phyloP scores from a whole-genome alignment of 1,140 invertebrate genomes.

The Zophobas atratus region DNA sequence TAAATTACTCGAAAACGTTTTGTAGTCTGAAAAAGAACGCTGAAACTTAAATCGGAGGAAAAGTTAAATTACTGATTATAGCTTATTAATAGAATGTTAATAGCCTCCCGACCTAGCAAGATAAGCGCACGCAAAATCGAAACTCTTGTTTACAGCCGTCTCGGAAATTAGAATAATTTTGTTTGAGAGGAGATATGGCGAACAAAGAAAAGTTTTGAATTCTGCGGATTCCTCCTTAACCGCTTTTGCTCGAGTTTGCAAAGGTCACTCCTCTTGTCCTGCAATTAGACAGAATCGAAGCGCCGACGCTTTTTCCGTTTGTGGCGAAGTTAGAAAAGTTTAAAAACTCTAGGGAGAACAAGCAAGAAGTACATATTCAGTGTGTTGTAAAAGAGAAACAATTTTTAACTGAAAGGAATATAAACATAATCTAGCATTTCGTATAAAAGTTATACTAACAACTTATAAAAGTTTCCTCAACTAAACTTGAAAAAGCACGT shows the following conservation, averaged over 20 bases:
- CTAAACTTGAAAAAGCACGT: slow-evolving; percentile 42
- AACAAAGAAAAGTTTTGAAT: neutral
- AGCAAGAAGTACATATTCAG: slow-evolving; percentile 33
- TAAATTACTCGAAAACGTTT: slow-evolving; percentile 43
- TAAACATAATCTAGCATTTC: slow-evolving; percentile 48
- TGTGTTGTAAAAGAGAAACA: slow-evolving; percentile 41
- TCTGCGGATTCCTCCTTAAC: neutral
- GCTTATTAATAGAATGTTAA: slow-evolving; percentile 42
- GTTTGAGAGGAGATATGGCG: neutral
- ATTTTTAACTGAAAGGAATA: slow-evolving; percentile 45
- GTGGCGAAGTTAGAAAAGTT: slow-evolving; percentile 35
- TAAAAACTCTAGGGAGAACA: slow-evolving; percentile 25
- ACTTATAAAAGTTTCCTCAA: slow-evolving; percentile 42
- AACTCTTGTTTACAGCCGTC: neutral
- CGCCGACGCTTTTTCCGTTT: neutral
- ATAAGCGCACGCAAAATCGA: slow-evolving; percentile 23
- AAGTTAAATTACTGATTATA: slow-evolving; percentile 40
- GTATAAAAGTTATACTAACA: slow-evolving; percentile 47
- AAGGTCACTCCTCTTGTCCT: neutral
- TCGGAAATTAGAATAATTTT: slow-evolving; percentile 5
- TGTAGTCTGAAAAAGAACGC: slow-evolving; percentile 23
- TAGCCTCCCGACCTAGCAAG: neutral
- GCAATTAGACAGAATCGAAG: slow-evolving; percentile 20
- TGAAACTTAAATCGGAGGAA: slow-evolving; percentile 17
- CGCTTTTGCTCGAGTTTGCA: neutral